phyloP scores from a whole-genome alignment of 2,113 vertebrate species.

The Cyprinodon variegatus region DNA sequence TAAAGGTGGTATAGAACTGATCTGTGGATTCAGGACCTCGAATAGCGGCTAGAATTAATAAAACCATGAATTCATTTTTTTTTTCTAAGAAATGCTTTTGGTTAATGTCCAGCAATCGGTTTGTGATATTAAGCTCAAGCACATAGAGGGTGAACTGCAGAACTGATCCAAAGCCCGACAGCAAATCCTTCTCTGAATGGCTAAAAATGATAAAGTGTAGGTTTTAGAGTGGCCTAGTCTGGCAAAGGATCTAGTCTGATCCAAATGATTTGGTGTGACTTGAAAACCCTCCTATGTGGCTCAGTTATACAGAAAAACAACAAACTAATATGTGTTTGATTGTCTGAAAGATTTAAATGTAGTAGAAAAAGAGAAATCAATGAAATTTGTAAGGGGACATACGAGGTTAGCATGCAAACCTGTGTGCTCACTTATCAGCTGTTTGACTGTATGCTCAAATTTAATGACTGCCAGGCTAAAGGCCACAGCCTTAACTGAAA shows the following conservation, averaged over 20 bases:
- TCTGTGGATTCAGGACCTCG: background rate
- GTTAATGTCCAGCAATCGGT: no score
- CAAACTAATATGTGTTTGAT: no score
- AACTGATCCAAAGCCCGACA: no score
- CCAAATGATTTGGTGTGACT: no score
- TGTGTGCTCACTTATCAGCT: slow-evolving; percentile 33
- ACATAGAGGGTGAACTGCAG: no score
- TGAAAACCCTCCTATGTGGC: background rate
- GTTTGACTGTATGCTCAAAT: slow-evolving; percentile 25
- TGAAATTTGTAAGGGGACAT: background rate
- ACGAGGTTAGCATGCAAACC: slow-evolving; percentile 14
- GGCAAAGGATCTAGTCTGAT: background rate
- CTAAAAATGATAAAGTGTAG: background rate
- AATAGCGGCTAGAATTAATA: background rate
- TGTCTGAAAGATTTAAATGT: background rate
- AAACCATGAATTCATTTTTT: background rate
- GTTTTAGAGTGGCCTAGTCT: background rate
- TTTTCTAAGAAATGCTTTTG: no score
- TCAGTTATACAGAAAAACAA: background rate
- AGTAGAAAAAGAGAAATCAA: background rate
- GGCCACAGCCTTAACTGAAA: slow-evolving; percentile 41
- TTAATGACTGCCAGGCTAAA: slow-evolving; percentile 17
- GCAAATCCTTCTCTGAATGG: no score
- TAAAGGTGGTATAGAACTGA: background rate
- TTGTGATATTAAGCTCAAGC: no score